Evolutionary conservation across 1,140 invertebrate genomes (phyloP).

Genomic region (Lordiphosa clarofinis): DNA sequence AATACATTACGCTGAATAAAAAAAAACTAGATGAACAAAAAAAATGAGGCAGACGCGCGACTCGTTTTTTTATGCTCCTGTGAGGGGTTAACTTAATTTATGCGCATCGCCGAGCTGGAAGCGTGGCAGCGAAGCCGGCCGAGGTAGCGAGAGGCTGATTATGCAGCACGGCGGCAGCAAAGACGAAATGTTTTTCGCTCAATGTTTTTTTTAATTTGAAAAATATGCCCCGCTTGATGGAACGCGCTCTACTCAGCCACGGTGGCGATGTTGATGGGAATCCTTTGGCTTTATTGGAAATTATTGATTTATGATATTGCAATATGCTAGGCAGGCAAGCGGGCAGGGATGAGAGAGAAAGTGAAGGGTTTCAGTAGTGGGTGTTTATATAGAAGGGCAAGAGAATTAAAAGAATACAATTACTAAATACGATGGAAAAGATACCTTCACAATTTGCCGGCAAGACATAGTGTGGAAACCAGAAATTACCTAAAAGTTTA

Average conservation of each 20-base stretch:
- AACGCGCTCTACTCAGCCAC: slow-evolving; percentile 6
- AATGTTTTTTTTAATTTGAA: slow-evolving; percentile 61
- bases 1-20: slow-evolving; percentile 65
- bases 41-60: slow-evolving; percentile 68
- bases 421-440: no score
- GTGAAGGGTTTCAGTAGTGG: no score
- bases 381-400: no score
- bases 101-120: slow-evolving; percentile 59
- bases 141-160: slow-evolving; percentile 49
- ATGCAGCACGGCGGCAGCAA: slow-evolving; percentile 38
- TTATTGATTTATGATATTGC: slow-evolving; percentile 67
- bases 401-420: no score
- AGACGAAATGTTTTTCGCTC: slow-evolving; percentile 45
- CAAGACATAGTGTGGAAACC: no score
- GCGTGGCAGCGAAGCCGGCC: slow-evolving; percentile 54
- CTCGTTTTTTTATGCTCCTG: slow-evolving; percentile 40
- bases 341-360: background rate
- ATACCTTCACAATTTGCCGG: no score
- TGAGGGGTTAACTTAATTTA: slow-evolving; percentile 78
- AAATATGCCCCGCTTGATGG: slow-evolving; percentile 57
- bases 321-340: slow-evolving; percentile 13
- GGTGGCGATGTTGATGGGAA: slow-evolving; percentile 27
- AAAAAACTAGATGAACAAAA: slow-evolving; percentile 63
- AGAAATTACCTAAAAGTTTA: no score
- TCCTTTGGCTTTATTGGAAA: slow-evolving; percentile 45